A percentile compares a stretch with the other conserved stretches of the same genome.
Conservation (phyloP, 2,113 vertebrate genomes). For the Dasyornis broadbenti region DNA sequence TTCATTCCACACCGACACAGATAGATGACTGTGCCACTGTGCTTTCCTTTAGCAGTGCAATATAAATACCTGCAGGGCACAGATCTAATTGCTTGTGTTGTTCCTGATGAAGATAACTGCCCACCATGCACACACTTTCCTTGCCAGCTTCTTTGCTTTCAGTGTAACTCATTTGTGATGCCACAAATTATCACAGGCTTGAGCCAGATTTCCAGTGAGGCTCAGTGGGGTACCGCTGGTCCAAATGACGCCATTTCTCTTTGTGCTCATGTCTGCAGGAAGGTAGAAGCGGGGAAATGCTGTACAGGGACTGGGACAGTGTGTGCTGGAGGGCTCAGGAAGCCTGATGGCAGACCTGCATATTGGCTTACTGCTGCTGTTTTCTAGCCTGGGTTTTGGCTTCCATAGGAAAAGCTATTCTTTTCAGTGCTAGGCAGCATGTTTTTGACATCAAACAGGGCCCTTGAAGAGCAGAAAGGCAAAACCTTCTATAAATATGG, state of each 20-base stretch:
- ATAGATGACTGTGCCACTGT: neutral
- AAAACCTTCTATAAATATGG: neutral
- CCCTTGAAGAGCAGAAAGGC: neutral
- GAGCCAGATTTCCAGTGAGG: neutral
- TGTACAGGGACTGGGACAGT: neutral
- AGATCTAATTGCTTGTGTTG: slow-evolving; percentile 31
- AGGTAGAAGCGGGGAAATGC: neutral
- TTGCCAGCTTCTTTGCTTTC: slow-evolving; percentile 11
- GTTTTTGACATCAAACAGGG: neutral
- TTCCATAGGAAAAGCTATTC: neutral
- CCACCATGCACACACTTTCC: neutral
- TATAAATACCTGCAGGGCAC: slow-evolving; percentile 40
- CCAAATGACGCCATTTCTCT: neutral
- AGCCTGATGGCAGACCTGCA: neutral
- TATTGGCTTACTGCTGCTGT: neutral
- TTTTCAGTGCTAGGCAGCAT: neutral
- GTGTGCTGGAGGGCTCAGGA: neutral
- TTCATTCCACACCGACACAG: neutral
- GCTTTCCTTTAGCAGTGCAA: slow-evolving; percentile 19
- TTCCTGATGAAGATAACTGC: slow-evolving; percentile 28
- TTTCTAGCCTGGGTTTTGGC: neutral
- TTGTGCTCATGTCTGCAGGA: neutral
- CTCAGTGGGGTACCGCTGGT: neutral
- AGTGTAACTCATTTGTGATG: neutral
- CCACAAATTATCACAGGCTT: neutral